A percentile compares a stretch with the other conserved stretches of the same genome.
Evolutionary conservation across 2,888 invertebrate species (phyloP).

Genomic region (Cryptocephalus primarius): DNA sequence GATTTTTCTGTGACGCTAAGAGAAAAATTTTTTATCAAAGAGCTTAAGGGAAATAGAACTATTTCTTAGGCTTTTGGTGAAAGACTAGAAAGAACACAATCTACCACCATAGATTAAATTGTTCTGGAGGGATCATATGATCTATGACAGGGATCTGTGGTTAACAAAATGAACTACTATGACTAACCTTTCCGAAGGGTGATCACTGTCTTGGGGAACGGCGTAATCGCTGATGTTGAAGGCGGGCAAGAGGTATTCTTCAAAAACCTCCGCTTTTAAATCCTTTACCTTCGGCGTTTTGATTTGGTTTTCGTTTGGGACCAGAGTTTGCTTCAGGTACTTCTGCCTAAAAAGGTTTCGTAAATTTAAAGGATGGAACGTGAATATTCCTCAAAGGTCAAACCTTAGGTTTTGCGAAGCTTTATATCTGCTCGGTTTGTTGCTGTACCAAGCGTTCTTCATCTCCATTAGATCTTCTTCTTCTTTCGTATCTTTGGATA

Average conservation of each 20-base stretch:
- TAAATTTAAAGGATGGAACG: too few relatives aligned
- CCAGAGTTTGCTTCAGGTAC: conserved; percentile 1
- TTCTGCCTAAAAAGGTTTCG: conserved; percentile 7
- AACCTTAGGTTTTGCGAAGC: conserved; percentile 18
- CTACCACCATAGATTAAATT: too few relatives aligned
- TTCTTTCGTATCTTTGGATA: conserved; percentile 18
- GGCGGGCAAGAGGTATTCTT: conserved; percentile 5
- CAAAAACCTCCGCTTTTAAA: conserved; percentile 6
- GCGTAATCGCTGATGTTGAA: conserved; percentile 4
- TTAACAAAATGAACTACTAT: too few relatives aligned
- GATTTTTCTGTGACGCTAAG: too few relatives aligned
- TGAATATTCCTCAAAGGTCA: too few relatives aligned
- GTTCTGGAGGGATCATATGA: too few relatives aligned
- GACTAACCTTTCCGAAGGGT: background rate
- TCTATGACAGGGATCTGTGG: too few relatives aligned
- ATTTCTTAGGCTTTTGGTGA: too few relatives aligned
- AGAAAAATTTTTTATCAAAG: too few relatives aligned
- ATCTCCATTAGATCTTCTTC: conserved; percentile 19
- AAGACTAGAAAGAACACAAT: too few relatives aligned
- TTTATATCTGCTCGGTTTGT: conserved; percentile 17
- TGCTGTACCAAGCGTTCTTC: conserved; percentile 24
- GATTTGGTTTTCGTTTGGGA: conserved; percentile 5
- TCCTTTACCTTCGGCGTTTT: conserved; percentile 1
- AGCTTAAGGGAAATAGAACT: too few relatives aligned
- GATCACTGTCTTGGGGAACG: background rate